Evolutionary conservation across 2,888 invertebrate species (phyloP), one percentile per base, ranked within the genome.

Genomic region (Morpho achilles): DNA sequence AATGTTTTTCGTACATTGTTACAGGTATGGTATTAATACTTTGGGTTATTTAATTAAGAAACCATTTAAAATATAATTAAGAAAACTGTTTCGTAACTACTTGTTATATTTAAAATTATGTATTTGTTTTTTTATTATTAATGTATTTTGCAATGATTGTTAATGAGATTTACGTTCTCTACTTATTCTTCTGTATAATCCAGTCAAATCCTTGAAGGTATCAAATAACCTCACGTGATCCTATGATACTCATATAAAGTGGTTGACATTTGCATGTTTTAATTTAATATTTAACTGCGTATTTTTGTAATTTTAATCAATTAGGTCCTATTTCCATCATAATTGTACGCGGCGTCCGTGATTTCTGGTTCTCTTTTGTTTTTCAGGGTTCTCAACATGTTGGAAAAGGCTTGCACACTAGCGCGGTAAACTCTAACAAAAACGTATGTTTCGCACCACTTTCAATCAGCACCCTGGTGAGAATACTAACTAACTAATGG

Each of bases 401-500:
- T 2, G 73, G 76, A 58, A 90, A 88, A 70, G 86, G 84, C 56
- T 73, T 90, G 54, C 90, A 90, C 73, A 85, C 87, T 54, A 86
- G 79, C 64, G 76, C 81, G 73, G 87, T 88, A 80, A 86, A 82
- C 67, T 58, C 74, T 8, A 77, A 86, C 64, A 82, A 82, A 81
- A 86, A 85, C 66, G 87, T 87, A 88, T 73, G 87, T 88, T 84
- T 69, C 70, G 80, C 86, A 68, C 79, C 82, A 69, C 73, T 75
- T 59, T 67, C 75, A 53, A 77, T 82, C 66, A 81, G 82, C 74
- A 80, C 82, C 77, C 68, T 87, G 90, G 90, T 90, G 90, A 90
- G 90, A 80, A 75, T 71, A 84, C 87, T 90, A 90, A 90, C 88
- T 74, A 73, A 87, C 86, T 87, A 87, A 88, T 82, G 63, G 67